Evolutionary conservation across 2,888 invertebrate genomes (phyloP), one percentile per base, ranked within the genome.

Genomic region (Pseudoips prasinana): DNA sequence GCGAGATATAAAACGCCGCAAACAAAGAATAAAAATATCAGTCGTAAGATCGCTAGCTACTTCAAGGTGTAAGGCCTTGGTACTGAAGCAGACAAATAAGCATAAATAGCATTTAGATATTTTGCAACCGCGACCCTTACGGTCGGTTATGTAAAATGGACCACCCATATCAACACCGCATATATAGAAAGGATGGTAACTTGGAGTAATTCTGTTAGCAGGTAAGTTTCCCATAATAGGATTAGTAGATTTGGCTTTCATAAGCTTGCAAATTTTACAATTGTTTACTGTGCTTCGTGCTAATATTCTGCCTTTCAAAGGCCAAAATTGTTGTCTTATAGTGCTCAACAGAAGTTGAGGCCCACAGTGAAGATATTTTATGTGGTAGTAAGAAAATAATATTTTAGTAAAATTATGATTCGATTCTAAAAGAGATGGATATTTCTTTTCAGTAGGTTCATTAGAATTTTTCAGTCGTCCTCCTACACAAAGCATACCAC

Each of bases 51-150:
- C 32, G 9, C 32, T 19, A 3, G 18, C 19, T 14, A 19, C 8
- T 18, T 31, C 31, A 10, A 31, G 25, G 25, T 31, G 25, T 14
- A 19, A 25, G 8, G 11, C 25, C 19, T 11, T 22, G 22, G 9
- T 10, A 10, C n/a, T 24, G 10, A 28, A 20, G 6, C 27, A 28
- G 6, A 28, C 8, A n/a, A 28, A 28, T 7, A 28, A n/a, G 2
- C 18, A 26, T 0, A 32, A 9, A 6, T 32, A 26, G 2, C 25
- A 8, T 10, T 32, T 33, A 1, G 14, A 26, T 10, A 28, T 9
- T 20, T 10, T 26, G 7, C 18, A 26, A 6, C 26, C 26, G 7
- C 26, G 26, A 7, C 26, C 26, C 26, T 26, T 14, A 19, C 19
- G 20, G 6, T 10, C 10, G 3, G 23, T 27, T 6, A 23, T 27